A percentile compares a stretch with the other conserved stretches of the same genome.
These are phyloP conservation scores for Lucinisca nassula DNA, from an alignment of 2,888 invertebrate genomes.

Conservation along the genomic window DNA sequence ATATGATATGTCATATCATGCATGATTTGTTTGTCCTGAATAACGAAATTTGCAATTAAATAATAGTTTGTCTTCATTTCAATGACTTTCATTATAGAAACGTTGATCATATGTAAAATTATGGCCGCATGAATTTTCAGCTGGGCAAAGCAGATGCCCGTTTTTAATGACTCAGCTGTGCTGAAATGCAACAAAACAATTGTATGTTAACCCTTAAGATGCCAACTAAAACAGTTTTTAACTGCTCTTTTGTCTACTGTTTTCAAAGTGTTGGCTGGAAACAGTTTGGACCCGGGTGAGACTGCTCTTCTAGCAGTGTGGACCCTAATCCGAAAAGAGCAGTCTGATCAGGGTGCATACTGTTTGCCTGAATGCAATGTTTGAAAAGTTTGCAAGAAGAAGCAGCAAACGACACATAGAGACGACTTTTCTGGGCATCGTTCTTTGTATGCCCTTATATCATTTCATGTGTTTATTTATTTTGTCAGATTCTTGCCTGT, in stretches of 20 bases:
- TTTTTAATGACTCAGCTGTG: neutral
- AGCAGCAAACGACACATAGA: too few relatives aligned
- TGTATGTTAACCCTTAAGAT: neutral
- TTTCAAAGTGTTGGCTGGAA: neutral
- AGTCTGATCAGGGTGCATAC: too few relatives aligned
- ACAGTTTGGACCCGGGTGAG: too few relatives aligned
- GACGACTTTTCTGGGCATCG: neutral
- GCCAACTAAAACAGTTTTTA: neutral
- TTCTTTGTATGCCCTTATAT: too few relatives aligned
- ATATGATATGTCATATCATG: neutral
- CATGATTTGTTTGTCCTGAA: neutral
- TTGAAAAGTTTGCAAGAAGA: too few relatives aligned
- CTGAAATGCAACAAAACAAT: neutral
- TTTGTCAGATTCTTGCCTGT: too few relatives aligned
- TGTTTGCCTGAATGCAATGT: too few relatives aligned
- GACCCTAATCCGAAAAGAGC: neutral
- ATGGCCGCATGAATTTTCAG: neutral
- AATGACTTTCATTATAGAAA: neutral
- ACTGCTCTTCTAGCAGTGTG: neutral
- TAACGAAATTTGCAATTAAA: neutral
- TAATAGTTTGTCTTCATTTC: neutral
- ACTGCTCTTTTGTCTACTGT: neutral
- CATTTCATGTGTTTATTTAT: too few relatives aligned
- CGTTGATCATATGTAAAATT: neutral
- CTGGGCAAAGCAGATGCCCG: neutral